phyloP scores from a whole-genome alignment of 2,113 vertebrate species.

The Promerops cafer region DNA sequence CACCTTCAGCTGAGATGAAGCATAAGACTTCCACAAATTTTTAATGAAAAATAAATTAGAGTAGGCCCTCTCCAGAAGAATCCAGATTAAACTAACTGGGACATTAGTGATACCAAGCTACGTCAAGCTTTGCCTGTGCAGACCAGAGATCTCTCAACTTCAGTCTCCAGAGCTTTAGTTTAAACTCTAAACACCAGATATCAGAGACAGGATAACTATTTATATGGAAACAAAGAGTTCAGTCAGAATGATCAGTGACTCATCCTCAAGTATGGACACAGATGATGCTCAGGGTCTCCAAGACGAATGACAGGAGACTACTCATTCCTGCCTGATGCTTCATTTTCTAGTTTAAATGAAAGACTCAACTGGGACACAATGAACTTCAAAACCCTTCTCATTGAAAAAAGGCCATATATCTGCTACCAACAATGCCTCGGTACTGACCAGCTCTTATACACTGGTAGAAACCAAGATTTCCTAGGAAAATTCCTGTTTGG shows the following conservation, averaged over 20 bases:
- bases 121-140: background rate
- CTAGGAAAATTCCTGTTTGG: background rate
- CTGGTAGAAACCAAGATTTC: background rate
- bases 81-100: background rate
- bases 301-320: background rate
- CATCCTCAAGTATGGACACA: background rate
- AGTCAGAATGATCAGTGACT: background rate
- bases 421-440: background rate
- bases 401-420: background rate
- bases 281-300: background rate
- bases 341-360: background rate
- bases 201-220: background rate
- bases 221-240: background rate
- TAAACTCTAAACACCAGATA: background rate
- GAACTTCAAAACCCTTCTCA: background rate
- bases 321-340: background rate
- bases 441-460: background rate
- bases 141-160: background rate
- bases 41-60: background rate
- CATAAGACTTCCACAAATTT: background rate
- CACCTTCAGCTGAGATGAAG: background rate
- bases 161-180: background rate
- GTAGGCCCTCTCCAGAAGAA: background rate
- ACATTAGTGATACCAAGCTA: background rate
- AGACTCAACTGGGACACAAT: background rate